Conservation (phyloP, 2,797 vertebrate species). For the Pteronotus mesoamericanus region DNA sequence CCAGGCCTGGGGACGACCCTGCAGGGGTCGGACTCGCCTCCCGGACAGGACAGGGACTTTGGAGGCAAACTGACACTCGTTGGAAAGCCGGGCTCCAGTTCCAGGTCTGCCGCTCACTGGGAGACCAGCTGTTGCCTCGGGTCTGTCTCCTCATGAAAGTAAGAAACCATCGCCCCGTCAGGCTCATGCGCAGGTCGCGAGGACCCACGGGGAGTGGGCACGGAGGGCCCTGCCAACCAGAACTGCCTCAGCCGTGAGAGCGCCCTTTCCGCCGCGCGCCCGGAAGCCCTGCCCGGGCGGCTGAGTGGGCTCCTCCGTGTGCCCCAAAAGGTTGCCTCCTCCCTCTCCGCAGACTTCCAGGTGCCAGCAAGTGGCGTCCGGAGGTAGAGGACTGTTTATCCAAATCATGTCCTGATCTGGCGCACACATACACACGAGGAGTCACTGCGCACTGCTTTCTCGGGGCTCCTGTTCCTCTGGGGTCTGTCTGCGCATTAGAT, state of each 20-base stretch:
- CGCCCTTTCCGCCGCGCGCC: background rate
- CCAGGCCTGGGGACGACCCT: background rate
- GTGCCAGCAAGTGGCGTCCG: background rate
- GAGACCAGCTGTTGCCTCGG: background rate
- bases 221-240: accelerated
- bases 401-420: conserved; percentile 44
- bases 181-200: background rate
- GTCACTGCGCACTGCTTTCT: conserved; percentile 9
- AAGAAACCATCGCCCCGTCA: background rate
- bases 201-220: background rate
- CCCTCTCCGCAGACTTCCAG: background rate
- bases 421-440: background rate
- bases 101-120: background rate
- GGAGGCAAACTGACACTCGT: background rate
- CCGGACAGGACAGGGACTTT: background rate
- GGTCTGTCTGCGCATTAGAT: conserved; percentile 59
- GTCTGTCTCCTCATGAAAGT: background rate
- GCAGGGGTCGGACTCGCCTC: background rate
- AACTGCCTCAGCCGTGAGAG: background rate
- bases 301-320: background rate
- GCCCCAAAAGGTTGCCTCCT: background rate
- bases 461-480: conserved; percentile 52
- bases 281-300: background rate
- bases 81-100: background rate
- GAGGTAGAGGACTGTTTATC: conserved; percentile 45